Base-by-base conservation (phyloP, 1,140 invertebrate genomes). In the Dendrolimus punctatus region DNA sequence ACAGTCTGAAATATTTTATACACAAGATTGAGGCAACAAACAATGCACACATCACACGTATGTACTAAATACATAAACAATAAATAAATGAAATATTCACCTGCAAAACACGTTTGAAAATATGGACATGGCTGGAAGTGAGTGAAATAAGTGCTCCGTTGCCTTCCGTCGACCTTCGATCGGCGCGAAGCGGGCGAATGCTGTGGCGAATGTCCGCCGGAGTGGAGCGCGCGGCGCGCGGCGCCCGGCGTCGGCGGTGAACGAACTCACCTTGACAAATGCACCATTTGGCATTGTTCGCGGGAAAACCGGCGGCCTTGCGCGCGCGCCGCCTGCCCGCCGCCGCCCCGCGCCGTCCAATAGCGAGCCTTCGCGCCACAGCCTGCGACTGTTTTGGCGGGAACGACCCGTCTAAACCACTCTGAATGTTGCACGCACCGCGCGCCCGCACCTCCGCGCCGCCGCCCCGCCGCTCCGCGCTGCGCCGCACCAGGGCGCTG, bases 221-320 rank as follows among this genome's bases (percentile, higher is more conserved):
- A 50, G 46, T 46, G 54, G 36, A 48, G 8, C 6, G 69, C 66
- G 69, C 66, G 71, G 74, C 70, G 74, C 59, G 72, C 76, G 78
- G 80, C 78, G 77, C 77, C 61, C 70, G 69, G 78, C 80, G 80
- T 77, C 80, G 76, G 68, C 79, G 82, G 82, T 85, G 82, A 84
- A 85, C 82, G 82, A 84, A 85, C 82, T 85, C 77, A 85, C 82
- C 82, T 85, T 85, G 82, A 85, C 82, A 85, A 85, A 85, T 85
- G 82, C 82, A 85, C 82, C 82, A 85, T 85, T 85, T 84, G 82
- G 82, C 82, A 84, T 85, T 85, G 82, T 85, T 85, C 77, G 82
- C 82, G 82, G 82, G 80, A 85, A 84, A 85, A 85, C 82, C 79
- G 80, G 80, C 82, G 82, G 82, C 82, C 82, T 85, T 85, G 80